Evolutionary conservation across 2,113 vertebrate species (phyloP), one percentile per base, ranked within the genome.

Genomic region (Stictonetta naevosa): DNA sequence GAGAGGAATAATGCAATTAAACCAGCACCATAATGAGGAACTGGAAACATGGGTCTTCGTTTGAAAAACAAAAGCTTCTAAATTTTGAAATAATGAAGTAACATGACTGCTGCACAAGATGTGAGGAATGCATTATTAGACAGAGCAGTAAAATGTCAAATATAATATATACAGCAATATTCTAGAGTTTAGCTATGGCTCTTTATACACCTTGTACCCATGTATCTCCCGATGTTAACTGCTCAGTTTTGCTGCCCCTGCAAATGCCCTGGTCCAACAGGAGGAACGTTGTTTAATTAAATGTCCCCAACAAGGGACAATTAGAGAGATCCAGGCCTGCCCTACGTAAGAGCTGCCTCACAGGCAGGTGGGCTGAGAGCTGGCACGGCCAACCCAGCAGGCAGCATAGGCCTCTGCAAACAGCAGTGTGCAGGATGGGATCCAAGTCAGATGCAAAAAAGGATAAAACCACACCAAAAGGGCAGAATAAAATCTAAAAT

Each of bases 1-100:
- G 81, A 96, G 94, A 66, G 81, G 63, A 92, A 52, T 59, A 80
- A 78, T n/a, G 80, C 77, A 97, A 97, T 97, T 97, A 97, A 97
- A 94, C 44, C 92, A 55, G 69, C 4, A 33, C 66, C 71, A 66
- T 94, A 96, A 97, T 83, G 92, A 97, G 95, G 44, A 90, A 50
- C 44, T 80, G 80, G 89, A 67, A 95, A 90, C 42, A 56, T 8
- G 40, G 62, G 58, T 16, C 76, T 95, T 67, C 66, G 84, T 22
- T 86, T 75, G 80, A 36, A 69, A 97, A 97, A 93, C 66, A 90
- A 96, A 95, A 90, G 82, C 91, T 88, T 62, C 88, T 71, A 58
- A 83, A 96, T 94, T 93, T 94, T 84, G 58, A 94, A 84, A 88
- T 93, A 91, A 94, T 82, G 92, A 91, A 97, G 92, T 75, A 48